These are phyloP conservation scores for Melanotaenia parkinsoni DNA, from an alignment of 2,797 vertebrate genomes.

Conservation along the genomic window DNA sequence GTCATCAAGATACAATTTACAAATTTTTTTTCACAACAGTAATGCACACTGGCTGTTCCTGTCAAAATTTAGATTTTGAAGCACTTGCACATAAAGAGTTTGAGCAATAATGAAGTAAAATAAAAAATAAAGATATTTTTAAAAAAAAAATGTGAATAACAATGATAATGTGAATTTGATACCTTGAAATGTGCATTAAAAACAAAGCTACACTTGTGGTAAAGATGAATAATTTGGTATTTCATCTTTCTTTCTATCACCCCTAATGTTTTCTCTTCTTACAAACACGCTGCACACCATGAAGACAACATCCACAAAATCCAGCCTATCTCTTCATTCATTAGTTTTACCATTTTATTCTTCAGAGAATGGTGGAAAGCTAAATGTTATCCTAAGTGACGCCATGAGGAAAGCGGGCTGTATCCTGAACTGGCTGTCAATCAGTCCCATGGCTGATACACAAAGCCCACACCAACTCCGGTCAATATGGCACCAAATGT, in stretches of 20 bases:
- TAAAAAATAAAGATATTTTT: background rate
- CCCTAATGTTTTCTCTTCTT: background rate
- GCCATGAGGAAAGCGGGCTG: background rate
- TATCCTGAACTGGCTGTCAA: background rate
- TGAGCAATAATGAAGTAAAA: too few relatives aligned
- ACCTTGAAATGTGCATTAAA: background rate
- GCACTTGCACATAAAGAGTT: too few relatives aligned
- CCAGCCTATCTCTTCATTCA: background rate
- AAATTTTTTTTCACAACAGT: too few relatives aligned
- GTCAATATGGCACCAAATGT: conserved; percentile 12
- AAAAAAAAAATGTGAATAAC: background rate
- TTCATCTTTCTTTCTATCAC: background rate
- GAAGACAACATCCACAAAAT: background rate
- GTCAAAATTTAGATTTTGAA: too few relatives aligned
- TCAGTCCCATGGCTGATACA: conserved; percentile 8
- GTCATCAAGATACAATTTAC: background rate
- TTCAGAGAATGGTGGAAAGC: background rate
- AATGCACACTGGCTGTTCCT: too few relatives aligned
- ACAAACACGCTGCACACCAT: background rate
- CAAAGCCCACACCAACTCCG: background rate
- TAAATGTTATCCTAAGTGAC: background rate
- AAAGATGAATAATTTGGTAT: background rate
- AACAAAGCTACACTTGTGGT: background rate
- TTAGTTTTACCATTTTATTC: background rate
- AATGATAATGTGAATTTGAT: background rate